Base-by-base conservation (phyloP, 2,888 invertebrate species). In the Ophion costatus region DNA sequence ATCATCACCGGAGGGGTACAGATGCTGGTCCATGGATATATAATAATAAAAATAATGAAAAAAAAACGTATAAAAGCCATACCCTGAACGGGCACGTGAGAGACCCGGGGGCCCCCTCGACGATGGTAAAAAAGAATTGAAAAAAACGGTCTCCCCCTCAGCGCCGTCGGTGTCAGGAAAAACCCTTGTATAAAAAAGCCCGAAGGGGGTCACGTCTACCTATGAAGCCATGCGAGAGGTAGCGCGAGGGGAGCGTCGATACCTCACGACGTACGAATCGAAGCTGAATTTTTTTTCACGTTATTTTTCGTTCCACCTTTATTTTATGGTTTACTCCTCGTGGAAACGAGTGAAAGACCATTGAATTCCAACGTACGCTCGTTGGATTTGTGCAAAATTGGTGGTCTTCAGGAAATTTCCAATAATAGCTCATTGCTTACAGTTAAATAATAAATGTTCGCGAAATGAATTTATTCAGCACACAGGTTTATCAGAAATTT, bases 191-290 rank as follows among this genome's bases (percentile, higher is more conserved):
- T 91, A 92, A 93, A 93, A 92, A 92, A 87, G 79, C 74, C 90
- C 91, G 90, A 91, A 92, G 92, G 93, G 93, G 92, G 93, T 92
- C 92, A 91, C 87, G 89, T 90, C 91, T 92, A 91, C 89, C 90
- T 89, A 88, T 83, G 87, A 73, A 80, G 57, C 82, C 82, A 70
- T 80, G 81, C 70, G 75, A 51, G 51, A 67, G 87, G 86, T 90
- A 63, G n/a, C 89, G 29, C 89, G 88, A 90, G 88, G 89, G 90
- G 83, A 88, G 88, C 86, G 87, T 85, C 70, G 80, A 83, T 83
- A 77, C 83, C n/a, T 69, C 83, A 29, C 67, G 66, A 56, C 56
- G 51, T 69, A n/a, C 69, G 51, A 76, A 56, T 42, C 76, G n/a
- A 56, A 76, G n/a, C 66, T 33, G 10, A 17, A 51, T 51, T 71